Evolutionary conservation across 2,113 vertebrate species (phyloP).

Genomic region (Perca fluviatilis): DNA sequence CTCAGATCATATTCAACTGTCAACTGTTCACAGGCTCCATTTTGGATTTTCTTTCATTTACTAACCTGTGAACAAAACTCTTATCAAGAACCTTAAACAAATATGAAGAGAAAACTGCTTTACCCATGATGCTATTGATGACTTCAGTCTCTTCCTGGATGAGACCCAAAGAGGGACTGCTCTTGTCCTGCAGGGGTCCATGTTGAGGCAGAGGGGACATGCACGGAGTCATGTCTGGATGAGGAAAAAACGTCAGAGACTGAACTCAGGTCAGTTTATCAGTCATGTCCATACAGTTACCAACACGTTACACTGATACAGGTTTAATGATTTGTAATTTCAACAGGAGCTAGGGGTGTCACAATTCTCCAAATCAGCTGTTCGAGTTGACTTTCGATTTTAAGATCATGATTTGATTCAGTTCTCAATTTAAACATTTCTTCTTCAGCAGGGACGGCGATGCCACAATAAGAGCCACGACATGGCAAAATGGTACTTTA

Average conservation of each 20-base stretch:
- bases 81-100: too few species aligned
- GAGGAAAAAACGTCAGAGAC: neutral
- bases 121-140: slow-evolving; percentile 89
- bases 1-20: neutral
- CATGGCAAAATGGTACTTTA: too few species aligned
- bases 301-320: neutral
- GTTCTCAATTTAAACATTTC: too few species aligned
- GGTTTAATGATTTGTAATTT: neutral
- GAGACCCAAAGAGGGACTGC: slow-evolving; percentile 85
- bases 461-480: too few species aligned
- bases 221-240: slow-evolving; percentile 91
- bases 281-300: neutral
- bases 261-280: neutral
- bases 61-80: neutral
- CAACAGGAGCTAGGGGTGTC: neutral
- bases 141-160: slow-evolving; percentile 91
- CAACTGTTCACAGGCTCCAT: neutral
- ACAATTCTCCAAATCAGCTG: too few species aligned
- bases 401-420: too few species aligned
- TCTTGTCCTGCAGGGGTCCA: slow-evolving; percentile 88
- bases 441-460: too few species aligned
- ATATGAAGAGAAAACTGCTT: slow-evolving; percentile 39
- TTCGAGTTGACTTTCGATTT: too few species aligned
- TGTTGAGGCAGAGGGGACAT: slow-evolving; percentile 93
- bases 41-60: neutral